These are phyloP conservation scores for Anoplopoma fimbria DNA, from an alignment of 2,113 vertebrate genomes.

Conservation along the genomic window DNA sequence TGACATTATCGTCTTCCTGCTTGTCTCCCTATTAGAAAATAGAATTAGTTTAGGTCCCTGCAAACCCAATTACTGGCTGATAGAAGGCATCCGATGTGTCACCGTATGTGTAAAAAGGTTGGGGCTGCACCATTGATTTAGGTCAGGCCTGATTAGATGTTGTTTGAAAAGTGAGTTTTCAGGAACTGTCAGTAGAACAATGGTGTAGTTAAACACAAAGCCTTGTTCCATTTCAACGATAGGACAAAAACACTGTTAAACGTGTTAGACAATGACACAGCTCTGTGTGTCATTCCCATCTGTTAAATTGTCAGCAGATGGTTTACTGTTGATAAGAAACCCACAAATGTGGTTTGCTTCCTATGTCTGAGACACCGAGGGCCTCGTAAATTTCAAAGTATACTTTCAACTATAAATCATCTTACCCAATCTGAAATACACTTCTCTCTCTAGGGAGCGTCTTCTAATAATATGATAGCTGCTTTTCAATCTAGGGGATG, in stretches of 20 bases:
- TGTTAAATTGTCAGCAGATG: constrained; percentile 16
- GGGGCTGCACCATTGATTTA: constrained; percentile 62
- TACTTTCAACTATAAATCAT: constrained; percentile 31
- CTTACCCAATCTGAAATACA: not conserved
- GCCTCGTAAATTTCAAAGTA: constrained; percentile 29
- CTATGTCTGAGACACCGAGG: constrained; percentile 17
- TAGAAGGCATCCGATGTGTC: constrained; percentile 67
- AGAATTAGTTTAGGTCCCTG: constrained; percentile 72
- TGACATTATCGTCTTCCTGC: constrained; percentile 69
- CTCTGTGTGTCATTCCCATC: constrained; percentile 23
- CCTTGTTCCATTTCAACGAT: constrained; percentile 1
- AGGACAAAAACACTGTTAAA: constrained; percentile 26
- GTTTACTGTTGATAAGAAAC: constrained; percentile 36
- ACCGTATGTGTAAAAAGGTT: constrained; percentile 66
- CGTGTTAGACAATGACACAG: constrained; percentile 17
- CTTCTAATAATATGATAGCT: constrained; percentile 26
- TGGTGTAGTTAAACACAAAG: constrained; percentile 4
- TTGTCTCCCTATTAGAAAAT: constrained; percentile 64
- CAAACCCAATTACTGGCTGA: constrained; percentile 73
- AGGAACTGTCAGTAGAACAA: constrained; percentile 3
- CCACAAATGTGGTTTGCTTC: constrained; percentile 23
- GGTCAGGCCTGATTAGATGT: constrained; percentile 56
- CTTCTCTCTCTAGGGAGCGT: not conserved
- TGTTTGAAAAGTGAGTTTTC: constrained; percentile 44
- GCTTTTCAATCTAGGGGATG: constrained; percentile 28